These are phyloP conservation scores for Eulithis testata DNA, from an alignment of 2,888 invertebrate species.

Conservation along the genomic window DNA sequence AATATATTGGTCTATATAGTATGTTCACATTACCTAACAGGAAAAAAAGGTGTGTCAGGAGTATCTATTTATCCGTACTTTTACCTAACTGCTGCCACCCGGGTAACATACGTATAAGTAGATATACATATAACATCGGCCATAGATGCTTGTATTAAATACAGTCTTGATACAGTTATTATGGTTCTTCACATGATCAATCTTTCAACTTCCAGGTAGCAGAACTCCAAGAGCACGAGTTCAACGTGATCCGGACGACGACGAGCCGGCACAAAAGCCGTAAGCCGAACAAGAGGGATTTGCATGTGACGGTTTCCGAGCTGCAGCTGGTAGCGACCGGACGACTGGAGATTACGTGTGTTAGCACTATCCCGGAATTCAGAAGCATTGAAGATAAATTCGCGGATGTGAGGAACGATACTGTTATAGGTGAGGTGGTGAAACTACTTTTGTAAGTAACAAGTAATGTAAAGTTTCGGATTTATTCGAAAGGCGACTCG, in stretches of 20 bases:
- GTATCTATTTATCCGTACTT: background rate
- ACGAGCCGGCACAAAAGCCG: conserved; percentile 70
- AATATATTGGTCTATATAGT: background rate
- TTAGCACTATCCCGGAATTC: conserved; percentile 92
- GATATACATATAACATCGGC: too few species aligned
- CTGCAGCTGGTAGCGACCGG: conserved; percentile 89
- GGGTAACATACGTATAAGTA: too few species aligned
- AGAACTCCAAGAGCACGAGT: conserved; percentile 57
- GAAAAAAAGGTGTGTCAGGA: background rate
- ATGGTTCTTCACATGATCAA: background rate
- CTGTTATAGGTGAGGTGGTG: conserved; percentile 29
- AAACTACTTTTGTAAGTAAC: background rate
- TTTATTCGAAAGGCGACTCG: too few species aligned
- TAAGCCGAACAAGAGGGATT: conserved; percentile 83
- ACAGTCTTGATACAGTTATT: too few species aligned
- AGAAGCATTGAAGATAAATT: conserved; percentile 71
- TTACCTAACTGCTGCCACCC: too few species aligned
- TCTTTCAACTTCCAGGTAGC: conserved; percentile 49
- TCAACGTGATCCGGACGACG: conserved; percentile 58
- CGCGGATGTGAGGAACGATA: conserved; percentile 14
- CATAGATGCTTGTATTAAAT: too few species aligned
- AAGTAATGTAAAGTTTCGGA: too few species aligned
- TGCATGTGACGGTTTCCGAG: conserved; percentile 89
- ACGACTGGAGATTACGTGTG: conserved; percentile 89
- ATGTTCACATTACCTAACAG: background rate